These are phyloP conservation scores for Gyrodactylus bullatarudis DNA, from an alignment of 1,140 invertebrate species.

Conservation along the genomic window DNA sequence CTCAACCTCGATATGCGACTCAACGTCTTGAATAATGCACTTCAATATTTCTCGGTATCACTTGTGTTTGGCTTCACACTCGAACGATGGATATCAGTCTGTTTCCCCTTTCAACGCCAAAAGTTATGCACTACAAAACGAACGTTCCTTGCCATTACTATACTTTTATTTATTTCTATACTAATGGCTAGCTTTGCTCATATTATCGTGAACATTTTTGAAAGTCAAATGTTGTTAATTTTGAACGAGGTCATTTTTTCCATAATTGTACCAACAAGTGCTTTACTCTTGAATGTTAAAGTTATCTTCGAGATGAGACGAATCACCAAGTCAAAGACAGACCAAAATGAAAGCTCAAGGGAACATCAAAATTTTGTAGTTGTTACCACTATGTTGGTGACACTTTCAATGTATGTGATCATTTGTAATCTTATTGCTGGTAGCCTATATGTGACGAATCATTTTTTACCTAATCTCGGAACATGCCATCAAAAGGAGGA, in stretches of 20 bases:
- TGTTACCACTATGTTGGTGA: neutral
- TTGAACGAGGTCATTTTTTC: neutral
- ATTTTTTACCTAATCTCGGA: neutral
- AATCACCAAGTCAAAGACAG: conserved; percentile 10
- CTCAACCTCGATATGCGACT: neutral
- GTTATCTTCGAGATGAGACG: conserved; percentile 15
- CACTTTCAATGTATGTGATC: neutral
- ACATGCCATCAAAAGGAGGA: neutral
- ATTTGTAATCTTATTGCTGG: neutral
- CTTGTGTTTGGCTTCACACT: conserved; percentile 40
- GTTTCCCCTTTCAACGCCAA: conserved; percentile 42
- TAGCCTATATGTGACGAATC: neutral
- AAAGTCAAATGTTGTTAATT: neutral
- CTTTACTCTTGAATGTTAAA: conserved; percentile 15
- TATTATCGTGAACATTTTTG: neutral
- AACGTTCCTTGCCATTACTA: conserved; percentile 20
- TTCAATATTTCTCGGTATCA: conserved; percentile 16
- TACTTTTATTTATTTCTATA: neutral
- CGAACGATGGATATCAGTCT: conserved; percentile 73
- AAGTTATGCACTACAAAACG: conserved; percentile 35
- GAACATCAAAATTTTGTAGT: neutral
- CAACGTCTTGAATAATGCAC: conserved; percentile 5
- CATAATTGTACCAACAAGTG: conserved; percentile 13
- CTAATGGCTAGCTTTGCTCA: neutral
- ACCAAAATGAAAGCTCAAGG: no score